Percentiles rank a stretch among this genome's conserved stretches.
Conservation (phyloP, 2,113 vertebrate species). For the Acanthisitta chloris region DNA sequence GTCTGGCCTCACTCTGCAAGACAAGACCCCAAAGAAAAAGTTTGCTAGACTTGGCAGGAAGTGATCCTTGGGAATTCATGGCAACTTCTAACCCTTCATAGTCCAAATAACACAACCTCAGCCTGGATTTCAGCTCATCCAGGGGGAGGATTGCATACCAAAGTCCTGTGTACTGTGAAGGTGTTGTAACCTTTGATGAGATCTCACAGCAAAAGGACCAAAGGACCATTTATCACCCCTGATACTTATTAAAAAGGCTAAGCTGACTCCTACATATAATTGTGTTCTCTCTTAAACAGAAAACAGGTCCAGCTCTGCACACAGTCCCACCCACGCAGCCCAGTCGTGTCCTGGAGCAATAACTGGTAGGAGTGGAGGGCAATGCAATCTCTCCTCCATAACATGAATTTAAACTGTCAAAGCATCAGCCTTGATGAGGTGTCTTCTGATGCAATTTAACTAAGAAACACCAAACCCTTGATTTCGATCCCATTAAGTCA, state of each 20-base stretch:
- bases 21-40: background rate
- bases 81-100: background rate
- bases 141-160: background rate
- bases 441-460: background rate
- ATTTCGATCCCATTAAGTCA: background rate
- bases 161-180: background rate
- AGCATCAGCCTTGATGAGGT: background rate
- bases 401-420: background rate
- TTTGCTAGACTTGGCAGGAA: background rate
- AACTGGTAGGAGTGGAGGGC: background rate
- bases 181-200: background rate
- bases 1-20: background rate
- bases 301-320: background rate
- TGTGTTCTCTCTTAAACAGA: background rate
- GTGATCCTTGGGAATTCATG: background rate
- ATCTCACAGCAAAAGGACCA: background rate
- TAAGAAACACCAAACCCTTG: background rate
- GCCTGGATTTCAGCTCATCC: background rate
- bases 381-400: background rate
- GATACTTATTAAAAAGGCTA: background rate
- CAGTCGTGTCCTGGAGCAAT: background rate
- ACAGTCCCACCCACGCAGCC: background rate
- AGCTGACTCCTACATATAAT: rapidly evolving
- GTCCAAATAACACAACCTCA: background rate
- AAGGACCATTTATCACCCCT: background rate